Base-by-base conservation (phyloP, 2,888 invertebrate genomes). In the Zele albiditarsus region DNA sequence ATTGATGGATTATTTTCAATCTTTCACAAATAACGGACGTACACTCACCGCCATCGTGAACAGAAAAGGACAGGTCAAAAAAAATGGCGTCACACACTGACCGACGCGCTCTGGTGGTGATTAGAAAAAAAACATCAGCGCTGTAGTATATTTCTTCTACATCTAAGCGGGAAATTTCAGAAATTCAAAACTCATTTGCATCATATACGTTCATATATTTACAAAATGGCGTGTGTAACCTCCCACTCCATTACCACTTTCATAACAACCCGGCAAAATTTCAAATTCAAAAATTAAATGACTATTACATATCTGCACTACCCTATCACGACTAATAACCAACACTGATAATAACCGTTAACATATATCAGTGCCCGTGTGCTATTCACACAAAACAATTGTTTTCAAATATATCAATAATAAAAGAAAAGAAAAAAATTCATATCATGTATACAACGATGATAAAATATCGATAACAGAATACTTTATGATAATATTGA, bases 11-110 rank as follows among this genome's bases (percentile, higher is more conserved):
- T 82, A 80, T 46, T 70, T 80, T 65, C 75, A 77, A 42, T 62
- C 74, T 80, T 75, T 77, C 78, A n/a, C 12, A 66, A 65, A 38
- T 38, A 78, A 74, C 71, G 28, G 80, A 76, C 78, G 63, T 72
- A 76, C 79, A 85, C 86, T 86, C 80, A 86, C 86, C 86, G 85
- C 85, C 86, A 86, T 86, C 77, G 79, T 83, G 83, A 74, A 80
- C 46, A 75, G 77, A 73, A 81, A 80, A 81, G 76, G 76, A 76
- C 76, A 77, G 66, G 77, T 74, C 78, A 68, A 73, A 71, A 62
- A 66, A 75, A 73, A 68, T 75, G 71, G 73, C 53, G 53, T 53
- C 53, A 53, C 5, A 53, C 20, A 20, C 8, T 1, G 53, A 69
- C 73, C 70, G 71, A 67, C 79, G 82, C 82, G 27, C 76, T 67